These are phyloP conservation scores for Diadophis punctatus DNA, from an alignment of 2,113 vertebrate genomes.

Conservation along the genomic window DNA sequence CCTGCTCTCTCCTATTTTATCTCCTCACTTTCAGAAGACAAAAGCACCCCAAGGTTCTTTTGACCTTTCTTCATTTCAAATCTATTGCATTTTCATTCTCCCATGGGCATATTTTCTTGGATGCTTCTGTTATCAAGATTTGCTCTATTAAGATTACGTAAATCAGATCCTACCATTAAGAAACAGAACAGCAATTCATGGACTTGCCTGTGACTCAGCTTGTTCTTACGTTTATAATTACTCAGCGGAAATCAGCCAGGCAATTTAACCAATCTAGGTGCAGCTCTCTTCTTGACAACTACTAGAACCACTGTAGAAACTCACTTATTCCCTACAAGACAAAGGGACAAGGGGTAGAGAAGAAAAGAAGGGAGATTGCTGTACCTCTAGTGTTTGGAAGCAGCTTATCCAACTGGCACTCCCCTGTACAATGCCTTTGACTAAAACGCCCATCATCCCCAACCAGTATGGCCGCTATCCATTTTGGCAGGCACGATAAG, in stretches of 20 bases:
- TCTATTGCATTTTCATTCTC: background rate
- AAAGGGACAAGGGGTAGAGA: background rate
- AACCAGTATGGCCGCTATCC: background rate
- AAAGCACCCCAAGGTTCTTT: slow-evolving; percentile 9
- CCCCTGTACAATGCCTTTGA: background rate
- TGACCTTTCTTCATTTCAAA: slow-evolving; percentile 1
- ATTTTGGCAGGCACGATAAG: background rate
- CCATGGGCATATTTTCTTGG: background rate
- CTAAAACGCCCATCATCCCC: background rate
- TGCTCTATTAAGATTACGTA: slow-evolving; percentile 18
- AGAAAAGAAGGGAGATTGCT: background rate
- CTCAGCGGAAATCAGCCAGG: background rate
- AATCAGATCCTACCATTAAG: background rate
- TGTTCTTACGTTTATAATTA: slow-evolving; percentile 42
- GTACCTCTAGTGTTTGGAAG: background rate
- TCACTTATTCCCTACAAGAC: background rate
- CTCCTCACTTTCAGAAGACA: background rate
- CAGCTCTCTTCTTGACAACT: background rate
- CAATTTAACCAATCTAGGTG: background rate
- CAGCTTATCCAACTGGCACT: background rate
- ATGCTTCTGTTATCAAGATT: slow-evolving; percentile 25
- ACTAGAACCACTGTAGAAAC: background rate
- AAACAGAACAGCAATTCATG: slow-evolving; percentile 12
- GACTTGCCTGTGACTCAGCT: slow-evolving; percentile 2
- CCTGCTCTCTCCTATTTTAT: slow-evolving; percentile 12